phyloP scores from a whole-genome alignment of 2,888 invertebrate genomes.

The Lepidonotus clava region DNA sequence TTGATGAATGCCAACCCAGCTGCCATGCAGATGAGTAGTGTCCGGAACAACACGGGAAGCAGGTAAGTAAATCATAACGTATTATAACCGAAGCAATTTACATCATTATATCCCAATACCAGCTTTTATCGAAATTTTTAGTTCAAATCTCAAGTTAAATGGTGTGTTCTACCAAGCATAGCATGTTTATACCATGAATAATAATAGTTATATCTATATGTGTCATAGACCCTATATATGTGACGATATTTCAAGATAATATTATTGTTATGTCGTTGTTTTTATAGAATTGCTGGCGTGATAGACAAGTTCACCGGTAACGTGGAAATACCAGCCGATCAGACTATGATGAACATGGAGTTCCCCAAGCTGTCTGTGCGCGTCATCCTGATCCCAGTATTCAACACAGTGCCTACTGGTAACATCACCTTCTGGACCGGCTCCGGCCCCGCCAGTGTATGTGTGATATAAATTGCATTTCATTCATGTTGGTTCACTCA shows the following conservation, averaged over 20 bases:
- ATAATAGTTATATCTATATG: background rate
- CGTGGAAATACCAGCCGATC: constrained; percentile 52
- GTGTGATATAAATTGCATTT: background rate
- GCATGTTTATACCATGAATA: background rate
- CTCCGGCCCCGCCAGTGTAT: constrained; percentile 15
- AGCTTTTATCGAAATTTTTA: no score
- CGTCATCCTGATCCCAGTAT: background rate
- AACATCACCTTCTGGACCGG: constrained; percentile 47
- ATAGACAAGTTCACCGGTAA: constrained; percentile 67
- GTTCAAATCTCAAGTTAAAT: background rate
- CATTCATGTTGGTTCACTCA: background rate
- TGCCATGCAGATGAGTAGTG: constrained; percentile 71
- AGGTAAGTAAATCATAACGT: constrained; percentile 66
- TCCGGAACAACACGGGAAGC: constrained; percentile 69
- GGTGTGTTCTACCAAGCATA: no score
- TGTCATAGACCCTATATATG: background rate
- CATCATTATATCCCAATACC: no score
- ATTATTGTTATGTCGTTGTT: background rate
- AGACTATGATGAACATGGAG: background rate
- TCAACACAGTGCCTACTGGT: background rate
- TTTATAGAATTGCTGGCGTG: constrained; percentile 57
- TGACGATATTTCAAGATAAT: background rate
- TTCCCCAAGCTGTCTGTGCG: constrained; percentile 27
- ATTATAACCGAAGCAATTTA: background rate
- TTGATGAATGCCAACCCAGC: constrained; percentile 74